These are phyloP conservation scores for Pachypeltis micranthus DNA, from an alignment of 1,140 invertebrate genomes.

Conservation along the genomic window DNA sequence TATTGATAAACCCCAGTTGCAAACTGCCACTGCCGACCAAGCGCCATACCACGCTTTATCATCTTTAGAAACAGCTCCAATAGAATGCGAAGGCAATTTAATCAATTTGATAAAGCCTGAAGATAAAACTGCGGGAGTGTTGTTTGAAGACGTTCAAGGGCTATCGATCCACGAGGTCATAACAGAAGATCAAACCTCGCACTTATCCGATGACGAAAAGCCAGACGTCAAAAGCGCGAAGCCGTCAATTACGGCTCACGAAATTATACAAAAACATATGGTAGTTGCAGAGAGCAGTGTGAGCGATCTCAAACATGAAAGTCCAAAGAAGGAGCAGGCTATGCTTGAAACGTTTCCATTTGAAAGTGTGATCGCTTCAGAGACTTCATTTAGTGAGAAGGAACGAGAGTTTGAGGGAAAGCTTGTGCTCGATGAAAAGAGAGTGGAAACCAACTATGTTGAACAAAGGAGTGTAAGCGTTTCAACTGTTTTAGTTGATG, in stretches of 20 bases:
- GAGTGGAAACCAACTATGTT: constrained; percentile 35
- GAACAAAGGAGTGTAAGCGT: constrained; percentile 37
- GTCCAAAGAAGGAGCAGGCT: constrained; percentile 17
- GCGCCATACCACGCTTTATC: constrained; percentile 32
- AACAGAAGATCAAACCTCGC: constrained; percentile 22
- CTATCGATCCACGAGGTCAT: constrained; percentile 28
- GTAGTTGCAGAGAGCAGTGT: constrained; percentile 20
- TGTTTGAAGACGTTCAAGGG: constrained; percentile 26
- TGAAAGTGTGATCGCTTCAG: constrained; percentile 23
- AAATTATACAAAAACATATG: constrained; percentile 39
- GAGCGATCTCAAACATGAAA: constrained; percentile 13
- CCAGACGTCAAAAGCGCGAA: constrained; percentile 30
- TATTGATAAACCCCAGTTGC: constrained; percentile 23
- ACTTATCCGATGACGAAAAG: constrained; percentile 16
- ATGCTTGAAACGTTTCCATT: constrained; percentile 22
- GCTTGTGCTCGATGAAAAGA: constrained; percentile 30
- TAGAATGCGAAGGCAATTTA: constrained; percentile 27
- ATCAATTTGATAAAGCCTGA: constrained; percentile 19
- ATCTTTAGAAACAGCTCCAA: constrained; percentile 28
- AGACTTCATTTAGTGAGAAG: constrained; percentile 22
- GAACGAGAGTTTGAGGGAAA: constrained; percentile 37
- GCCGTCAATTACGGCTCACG: constrained; percentile 37
- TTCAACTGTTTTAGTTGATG: constrained; percentile 36
- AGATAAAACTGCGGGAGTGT: constrained; percentile 25
- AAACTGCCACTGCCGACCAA: constrained; percentile 33